Base-by-base conservation (phyloP, 2,113 vertebrate genomes). In the Gallinago jamesoni region DNA sequence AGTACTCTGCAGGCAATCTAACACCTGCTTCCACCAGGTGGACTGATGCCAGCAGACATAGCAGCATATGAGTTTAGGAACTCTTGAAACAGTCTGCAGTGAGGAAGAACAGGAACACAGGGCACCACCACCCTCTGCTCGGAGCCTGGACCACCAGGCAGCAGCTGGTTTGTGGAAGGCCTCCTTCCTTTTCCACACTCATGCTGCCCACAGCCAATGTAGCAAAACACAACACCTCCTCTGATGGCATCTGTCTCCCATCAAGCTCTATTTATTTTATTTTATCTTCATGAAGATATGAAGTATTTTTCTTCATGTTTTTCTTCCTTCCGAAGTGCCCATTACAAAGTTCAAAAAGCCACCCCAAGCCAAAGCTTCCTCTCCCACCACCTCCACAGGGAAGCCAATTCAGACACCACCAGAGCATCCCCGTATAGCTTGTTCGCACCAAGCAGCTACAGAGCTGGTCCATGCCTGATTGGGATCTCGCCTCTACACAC, bases 51-150 rank as follows among this genome's bases (percentile, higher is more conserved):
- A 2, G 10, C 41, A 82, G 41, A 57, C 7, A 10, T 3, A 48
- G 22, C 1, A 41, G 37, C 3, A 2, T 15, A 24, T 0, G 8
- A 62, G 22, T 66, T 70, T 12, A 70, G 37, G 22, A 45, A 43
- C 19, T 70, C 52, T 5, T 28, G 27, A 62, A 57, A 70, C 0
- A 23, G 21, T 12, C 24, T 45, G 60, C 1, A 2, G 21, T 2
- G 1, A 60, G 14, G 22, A 60, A 60, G 57, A 84, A 18, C 25
- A 50, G 6, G 12, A 41, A 24, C 17, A 1, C 0, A 0, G 15
- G 30, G 12, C 64, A 81, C 24, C 24, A 19, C 7, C 25, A 37
- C 27, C 11, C 41, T 57, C 74, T 3, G 6, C 28, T 6, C 1
- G 0, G 14, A 48, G 64, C 9, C 33, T 23, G 16, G 13, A 19